phyloP scores from a whole-genome alignment of 2,797 vertebrate genomes.

The Apogon hyalosoma region DNA sequence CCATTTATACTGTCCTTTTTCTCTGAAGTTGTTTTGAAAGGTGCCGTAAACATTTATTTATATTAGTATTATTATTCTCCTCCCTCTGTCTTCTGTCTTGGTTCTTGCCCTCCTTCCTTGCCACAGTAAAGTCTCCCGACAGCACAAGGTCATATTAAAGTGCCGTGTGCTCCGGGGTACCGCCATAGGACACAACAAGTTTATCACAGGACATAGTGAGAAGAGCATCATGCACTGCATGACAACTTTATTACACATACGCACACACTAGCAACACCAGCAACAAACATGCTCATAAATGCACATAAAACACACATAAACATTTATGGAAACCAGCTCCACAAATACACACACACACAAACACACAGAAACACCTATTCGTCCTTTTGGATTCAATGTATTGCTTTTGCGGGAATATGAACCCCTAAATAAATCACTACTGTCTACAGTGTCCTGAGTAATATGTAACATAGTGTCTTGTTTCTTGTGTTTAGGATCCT shows the following conservation, averaged over 20 bases:
- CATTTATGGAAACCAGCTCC: slow-evolving; percentile 17
- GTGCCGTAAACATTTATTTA: slow-evolving; percentile 30
- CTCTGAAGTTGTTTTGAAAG: slow-evolving; percentile 23
- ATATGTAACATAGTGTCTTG: slow-evolving; percentile 45
- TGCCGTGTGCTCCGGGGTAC: slow-evolving; percentile 46
- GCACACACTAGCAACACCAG: slow-evolving; percentile 15
- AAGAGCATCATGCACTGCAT: slow-evolving; percentile 42
- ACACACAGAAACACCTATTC: slow-evolving; percentile 13
- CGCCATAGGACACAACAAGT: slow-evolving; percentile 54
- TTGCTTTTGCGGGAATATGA: slow-evolving; percentile 51
- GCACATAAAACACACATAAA: slow-evolving; percentile 47
- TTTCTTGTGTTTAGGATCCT: slow-evolving; percentile 85
- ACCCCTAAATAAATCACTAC: slow-evolving; percentile 45
- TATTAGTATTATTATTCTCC: slow-evolving; percentile 37
- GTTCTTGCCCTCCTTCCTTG: slow-evolving; percentile 44
- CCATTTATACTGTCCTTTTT: background rate
- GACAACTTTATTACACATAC: slow-evolving; percentile 61
- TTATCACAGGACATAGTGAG: slow-evolving; percentile 60
- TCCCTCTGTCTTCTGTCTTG: slow-evolving; percentile 21
- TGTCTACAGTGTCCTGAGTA: slow-evolving; percentile 34
- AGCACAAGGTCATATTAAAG: slow-evolving; percentile 75
- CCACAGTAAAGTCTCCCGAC: slow-evolving; percentile 55
- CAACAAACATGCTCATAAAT: slow-evolving; percentile 55
- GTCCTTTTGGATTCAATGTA: slow-evolving; percentile 34
- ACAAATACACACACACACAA: slow-evolving; percentile 30